Evolutionary conservation across 2,888 invertebrate genomes (phyloP), one percentile per base, ranked within the genome.

Genomic region (Ochropleura leucogaster): DNA sequence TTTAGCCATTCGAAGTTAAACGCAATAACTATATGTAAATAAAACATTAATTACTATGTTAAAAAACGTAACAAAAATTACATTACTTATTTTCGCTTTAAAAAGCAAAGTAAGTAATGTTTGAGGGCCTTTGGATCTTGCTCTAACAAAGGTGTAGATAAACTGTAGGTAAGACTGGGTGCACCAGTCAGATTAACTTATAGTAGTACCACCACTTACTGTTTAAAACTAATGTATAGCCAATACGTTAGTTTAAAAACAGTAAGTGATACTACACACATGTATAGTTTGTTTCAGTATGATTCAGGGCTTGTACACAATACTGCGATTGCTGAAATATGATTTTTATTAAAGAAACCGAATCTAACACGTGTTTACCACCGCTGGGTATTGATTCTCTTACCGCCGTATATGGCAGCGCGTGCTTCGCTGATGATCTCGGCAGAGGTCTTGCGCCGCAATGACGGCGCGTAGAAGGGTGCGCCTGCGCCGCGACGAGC

Each of bases 371-470:
- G 44, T 62, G n/a, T 18, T 10, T 2, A 44, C 0, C 6, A n/a
- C 4, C 4, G 14, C 44, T 12, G 12, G 0, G n/a, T n/a, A 44
- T 30, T n/a, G n/a, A 55, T 9, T 49, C 7, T 16, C 79, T 72
- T 86, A 95, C 96, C 96, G 82, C 95, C 95, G 80, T 93, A 94
- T 44, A 96, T 93, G 67, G 98, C 97, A 12, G 97, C 97, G 85
- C 98, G 97, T 0, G 98, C 98, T 94, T 98, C 98, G 90, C 97
- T 98, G 87, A 98, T 98, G 88, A 98, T 98, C 93, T 98, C 98
- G 0, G 98, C 98, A 57, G 98, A 98, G 4, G 98, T 98, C 93
- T 98, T 98, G 71, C 97, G 96, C 20, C 95, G 93, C 73, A 94
- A 93, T 3, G 97, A 97, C 83, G 97, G 97, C 83, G 97, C 97